phyloP scores from a whole-genome alignment of 2,888 invertebrate genomes.

The Rhagophthalmus giganteus region DNA sequence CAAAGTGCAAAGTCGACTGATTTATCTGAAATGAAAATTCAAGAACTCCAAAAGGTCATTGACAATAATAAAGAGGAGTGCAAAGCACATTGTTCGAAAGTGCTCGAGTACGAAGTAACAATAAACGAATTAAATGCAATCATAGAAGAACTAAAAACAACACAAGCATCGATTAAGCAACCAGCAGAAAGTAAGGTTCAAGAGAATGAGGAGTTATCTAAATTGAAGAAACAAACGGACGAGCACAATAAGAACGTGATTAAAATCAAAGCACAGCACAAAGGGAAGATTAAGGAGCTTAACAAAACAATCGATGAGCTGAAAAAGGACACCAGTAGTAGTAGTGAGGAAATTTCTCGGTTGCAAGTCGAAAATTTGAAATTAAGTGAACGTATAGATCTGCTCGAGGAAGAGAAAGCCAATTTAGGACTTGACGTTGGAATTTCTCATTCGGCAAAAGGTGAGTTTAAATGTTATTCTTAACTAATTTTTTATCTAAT shows the following conservation, averaged over 20 bases:
- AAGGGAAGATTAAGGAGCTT: conserved; percentile 72
- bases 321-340: conserved; percentile 68
- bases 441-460: conserved; percentile 72
- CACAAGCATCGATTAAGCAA: conserved; percentile 32
- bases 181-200: conserved; percentile 26
- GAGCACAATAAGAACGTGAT: conserved; percentile 76
- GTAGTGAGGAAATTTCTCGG: conserved; percentile 68
- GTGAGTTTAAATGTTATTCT: too few species aligned
- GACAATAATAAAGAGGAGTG: conserved; percentile 32
- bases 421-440: conserved; percentile 83
- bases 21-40: conserved; percentile 8
- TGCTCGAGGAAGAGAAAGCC: conserved; percentile 77
- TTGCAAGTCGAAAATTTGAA: conserved; percentile 65
- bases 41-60: conserved; percentile 24
- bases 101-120: conserved; percentile 34
- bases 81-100: conserved; percentile 31
- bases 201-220: conserved; percentile 53
- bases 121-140: conserved; percentile 52
- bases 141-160: conserved; percentile 43
- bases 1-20: conserved; percentile 14
- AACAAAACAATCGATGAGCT: conserved; percentile 73
- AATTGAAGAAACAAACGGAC: conserved; percentile 72
- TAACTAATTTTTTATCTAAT: too few species aligned
- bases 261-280: conserved; percentile 73
- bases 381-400: conserved; percentile 68